These are phyloP conservation scores for Porites rus DNA, from an alignment of 92 coral and sea anemone species.

Conservation along the genomic window DNA sequence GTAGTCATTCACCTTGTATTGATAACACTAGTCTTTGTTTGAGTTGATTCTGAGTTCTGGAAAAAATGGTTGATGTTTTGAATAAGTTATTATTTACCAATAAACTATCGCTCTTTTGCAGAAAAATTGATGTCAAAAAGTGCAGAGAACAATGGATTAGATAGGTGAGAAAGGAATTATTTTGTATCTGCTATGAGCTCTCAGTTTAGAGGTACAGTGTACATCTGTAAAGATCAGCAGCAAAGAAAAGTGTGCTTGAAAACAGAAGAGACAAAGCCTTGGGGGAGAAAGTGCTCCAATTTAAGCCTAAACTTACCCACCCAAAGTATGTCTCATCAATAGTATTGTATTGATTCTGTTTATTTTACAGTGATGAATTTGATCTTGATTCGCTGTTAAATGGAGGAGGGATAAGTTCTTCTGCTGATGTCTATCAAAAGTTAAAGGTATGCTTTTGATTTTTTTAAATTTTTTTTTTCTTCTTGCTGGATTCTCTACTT, in stretches of 20 bases:
- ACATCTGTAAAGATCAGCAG: too few relatives aligned
- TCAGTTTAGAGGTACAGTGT: too few relatives aligned
- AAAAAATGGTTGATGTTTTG: background rate
- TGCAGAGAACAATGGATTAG: background rate
- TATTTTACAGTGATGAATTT: conserved; percentile 40
- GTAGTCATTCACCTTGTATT: background rate
- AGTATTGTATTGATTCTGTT: background rate
- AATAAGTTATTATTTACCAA: background rate
- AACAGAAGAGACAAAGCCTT: too few relatives aligned
- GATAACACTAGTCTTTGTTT: background rate
- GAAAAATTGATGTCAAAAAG: background rate
- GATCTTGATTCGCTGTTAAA: conserved; percentile 75
- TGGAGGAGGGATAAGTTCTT: conserved; percentile 69
- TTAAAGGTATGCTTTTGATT: conserved; percentile 60
- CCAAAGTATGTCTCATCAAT: background rate
- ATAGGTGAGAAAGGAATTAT: background rate
- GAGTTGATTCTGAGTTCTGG: background rate
- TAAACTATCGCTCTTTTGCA: background rate
- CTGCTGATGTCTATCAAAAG: conserved; percentile 85
- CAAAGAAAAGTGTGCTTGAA: too few relatives aligned
- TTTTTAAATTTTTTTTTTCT: background rate
- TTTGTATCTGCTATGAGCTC: background rate
- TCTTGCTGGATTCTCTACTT: background rate
- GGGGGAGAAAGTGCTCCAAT: too few relatives aligned
- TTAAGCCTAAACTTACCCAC: too few relatives aligned